Percentiles rank a stretch among this genome's conserved stretches.
Conservation (phyloP, 2,113 vertebrate species). For the Gnathonemus echidnorhynchus region DNA sequence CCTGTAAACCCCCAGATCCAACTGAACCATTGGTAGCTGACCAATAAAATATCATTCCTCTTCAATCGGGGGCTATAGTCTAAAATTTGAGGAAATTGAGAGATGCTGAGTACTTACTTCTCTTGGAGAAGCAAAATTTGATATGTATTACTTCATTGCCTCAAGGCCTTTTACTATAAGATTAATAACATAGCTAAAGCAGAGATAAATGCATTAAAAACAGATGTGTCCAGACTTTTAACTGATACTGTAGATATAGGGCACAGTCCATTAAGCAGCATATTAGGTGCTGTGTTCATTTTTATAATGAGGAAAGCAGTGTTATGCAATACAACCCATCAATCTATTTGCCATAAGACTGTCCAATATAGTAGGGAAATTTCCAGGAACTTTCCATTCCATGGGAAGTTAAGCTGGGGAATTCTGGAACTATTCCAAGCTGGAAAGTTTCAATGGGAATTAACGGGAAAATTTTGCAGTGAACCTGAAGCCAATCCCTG, state of each 20-base stretch:
- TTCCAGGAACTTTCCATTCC: too few species aligned
- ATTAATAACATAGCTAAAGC: background rate
- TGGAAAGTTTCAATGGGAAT: background rate
- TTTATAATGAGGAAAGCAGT: background rate
- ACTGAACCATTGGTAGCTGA: background rate
- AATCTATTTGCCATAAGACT: background rate
- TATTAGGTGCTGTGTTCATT: background rate
- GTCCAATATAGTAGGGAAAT: background rate
- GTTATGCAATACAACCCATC: background rate
- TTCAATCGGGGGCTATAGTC: background rate
- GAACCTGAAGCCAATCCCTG: background rate
- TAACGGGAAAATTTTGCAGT: background rate
- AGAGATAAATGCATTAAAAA: background rate
- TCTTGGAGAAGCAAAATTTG: too few species aligned
- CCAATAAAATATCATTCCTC: background rate
- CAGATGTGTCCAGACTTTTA: background rate
- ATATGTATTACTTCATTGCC: too few species aligned
- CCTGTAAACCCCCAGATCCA: background rate
- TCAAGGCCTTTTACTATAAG: too few species aligned
- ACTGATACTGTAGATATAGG: background rate
- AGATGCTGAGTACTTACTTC: too few species aligned
- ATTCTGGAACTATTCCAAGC: background rate
- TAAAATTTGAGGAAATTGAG: too few species aligned
- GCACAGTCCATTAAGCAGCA: background rate
- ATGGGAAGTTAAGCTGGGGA: background rate